phyloP scores from a whole-genome alignment of 1,140 invertebrate species.

The Anoplophora glabripennis region DNA sequence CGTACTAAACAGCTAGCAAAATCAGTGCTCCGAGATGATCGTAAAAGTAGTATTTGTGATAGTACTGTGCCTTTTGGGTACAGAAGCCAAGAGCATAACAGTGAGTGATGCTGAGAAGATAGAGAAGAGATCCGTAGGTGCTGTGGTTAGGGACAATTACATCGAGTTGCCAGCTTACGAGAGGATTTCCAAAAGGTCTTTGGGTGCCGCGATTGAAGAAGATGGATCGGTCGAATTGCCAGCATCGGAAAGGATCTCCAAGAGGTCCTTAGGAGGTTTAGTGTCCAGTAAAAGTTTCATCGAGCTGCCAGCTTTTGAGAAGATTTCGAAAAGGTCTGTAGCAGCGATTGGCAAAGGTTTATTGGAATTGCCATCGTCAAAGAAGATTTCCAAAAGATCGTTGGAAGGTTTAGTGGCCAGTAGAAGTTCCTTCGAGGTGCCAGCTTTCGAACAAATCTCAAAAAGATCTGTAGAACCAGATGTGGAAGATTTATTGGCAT shows the following conservation, averaged over 20 bases:
- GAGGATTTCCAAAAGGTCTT: slow-evolving; percentile 18
- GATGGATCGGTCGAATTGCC: background rate
- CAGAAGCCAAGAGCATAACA: background rate
- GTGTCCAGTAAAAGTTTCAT: background rate
- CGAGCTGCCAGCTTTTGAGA: background rate
- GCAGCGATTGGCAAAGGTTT: background rate
- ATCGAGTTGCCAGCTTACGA: slow-evolving; percentile 22
- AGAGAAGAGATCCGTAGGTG: slow-evolving; percentile 4
- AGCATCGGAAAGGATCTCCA: background rate
- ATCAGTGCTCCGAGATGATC: background rate
- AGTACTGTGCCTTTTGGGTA: background rate
- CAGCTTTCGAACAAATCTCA: too few relatives aligned
- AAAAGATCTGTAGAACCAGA: too few relatives aligned
- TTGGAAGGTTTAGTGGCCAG: background rate
- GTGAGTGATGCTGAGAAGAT: background rate
- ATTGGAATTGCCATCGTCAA: too few relatives aligned
- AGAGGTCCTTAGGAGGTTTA: background rate
- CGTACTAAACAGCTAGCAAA: background rate
- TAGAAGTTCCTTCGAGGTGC: too few relatives aligned
- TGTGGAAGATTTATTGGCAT: too few relatives aligned
- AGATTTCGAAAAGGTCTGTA: background rate
- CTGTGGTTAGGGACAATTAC: slow-evolving; percentile 11
- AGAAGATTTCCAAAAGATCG: background rate
- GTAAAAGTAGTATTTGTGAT: background rate
- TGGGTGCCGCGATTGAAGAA: background rate